Evolutionary conservation across 2,113 vertebrate species (phyloP).

Genomic region (Pelecanoides urinatrix): DNA sequence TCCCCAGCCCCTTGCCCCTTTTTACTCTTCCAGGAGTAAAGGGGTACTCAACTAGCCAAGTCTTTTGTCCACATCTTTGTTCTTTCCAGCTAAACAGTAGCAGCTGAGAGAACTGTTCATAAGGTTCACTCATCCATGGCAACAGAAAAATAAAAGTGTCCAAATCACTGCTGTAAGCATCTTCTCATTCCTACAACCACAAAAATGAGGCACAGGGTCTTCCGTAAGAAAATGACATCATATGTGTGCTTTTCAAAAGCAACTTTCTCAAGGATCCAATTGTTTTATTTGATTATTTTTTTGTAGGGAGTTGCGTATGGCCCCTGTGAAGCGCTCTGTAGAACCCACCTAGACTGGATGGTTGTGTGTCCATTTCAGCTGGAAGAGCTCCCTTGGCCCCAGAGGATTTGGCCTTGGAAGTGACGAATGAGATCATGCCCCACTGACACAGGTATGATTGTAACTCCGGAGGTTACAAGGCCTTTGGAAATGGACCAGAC

Average conservation of each 20-base stretch:
- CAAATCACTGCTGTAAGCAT: background rate
- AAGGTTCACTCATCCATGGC: background rate
- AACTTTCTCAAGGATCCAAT: background rate
- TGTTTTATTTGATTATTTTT: background rate
- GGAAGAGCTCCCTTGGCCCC: background rate
- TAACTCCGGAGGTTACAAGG: background rate
- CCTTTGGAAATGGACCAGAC: background rate
- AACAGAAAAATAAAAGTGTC: background rate
- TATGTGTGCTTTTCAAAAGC: background rate
- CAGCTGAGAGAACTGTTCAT: background rate
- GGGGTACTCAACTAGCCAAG: background rate
- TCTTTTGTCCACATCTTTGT: background rate
- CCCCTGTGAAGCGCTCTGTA: rapidly evolving
- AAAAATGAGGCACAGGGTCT: background rate
- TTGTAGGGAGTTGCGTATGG: background rate
- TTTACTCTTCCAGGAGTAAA: background rate
- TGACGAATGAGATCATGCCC: rapidly evolving
- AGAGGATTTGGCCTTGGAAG: background rate
- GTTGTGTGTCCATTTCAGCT: background rate
- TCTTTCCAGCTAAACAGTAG: background rate
- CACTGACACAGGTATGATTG: background rate
- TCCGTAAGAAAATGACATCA: background rate
- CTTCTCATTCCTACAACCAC: background rate
- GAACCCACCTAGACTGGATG: background rate
- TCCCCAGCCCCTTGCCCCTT: background rate